phyloP scores from a whole-genome alignment of 2,797 vertebrate genomes.

The Lophius americanus region DNA sequence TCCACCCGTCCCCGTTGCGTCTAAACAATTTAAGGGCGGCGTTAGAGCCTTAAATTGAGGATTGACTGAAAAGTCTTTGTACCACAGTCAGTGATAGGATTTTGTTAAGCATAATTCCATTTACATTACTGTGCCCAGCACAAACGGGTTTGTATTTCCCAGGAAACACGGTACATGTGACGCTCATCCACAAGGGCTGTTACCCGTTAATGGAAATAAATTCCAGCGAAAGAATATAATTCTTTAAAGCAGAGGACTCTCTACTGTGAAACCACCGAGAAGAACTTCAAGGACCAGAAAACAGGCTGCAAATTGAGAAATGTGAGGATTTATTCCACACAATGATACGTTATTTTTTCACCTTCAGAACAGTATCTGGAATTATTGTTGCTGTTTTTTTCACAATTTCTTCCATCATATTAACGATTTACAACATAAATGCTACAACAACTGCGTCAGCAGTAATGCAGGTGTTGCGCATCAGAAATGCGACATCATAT shows the following conservation, averaged over 20 bases:
- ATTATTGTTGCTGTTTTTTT: too few species aligned
- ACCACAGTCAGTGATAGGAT: conserved; percentile 45
- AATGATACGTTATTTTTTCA: conserved; percentile 51
- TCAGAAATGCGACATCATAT: not conserved
- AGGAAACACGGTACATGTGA: conserved; percentile 60
- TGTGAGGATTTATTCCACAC: conserved; percentile 38
- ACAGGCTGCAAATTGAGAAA: conserved; percentile 30
- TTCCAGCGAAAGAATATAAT: conserved; percentile 26
- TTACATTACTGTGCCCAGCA: conserved; percentile 48
- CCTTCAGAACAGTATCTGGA: not conserved
- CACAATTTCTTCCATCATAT: too few species aligned
- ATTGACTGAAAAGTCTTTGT: conserved; percentile 61
- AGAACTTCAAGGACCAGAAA: conserved; percentile 42
- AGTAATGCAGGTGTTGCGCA: too few species aligned
- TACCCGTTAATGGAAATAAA: conserved; percentile 48
- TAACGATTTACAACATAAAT: too few species aligned
- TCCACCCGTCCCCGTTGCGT: conserved; percentile 64
- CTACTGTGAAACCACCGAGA: conserved; percentile 35
- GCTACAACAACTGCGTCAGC: too few species aligned
- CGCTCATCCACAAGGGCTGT: conserved; percentile 53
- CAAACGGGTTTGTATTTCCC: conserved; percentile 43
- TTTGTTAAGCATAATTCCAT: conserved; percentile 65
- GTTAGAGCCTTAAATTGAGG: conserved; percentile 66
- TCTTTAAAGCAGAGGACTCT: conserved; percentile 52
- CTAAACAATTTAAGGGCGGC: conserved; percentile 78